A percentile compares a stretch with the other conserved stretches of the same genome.
Conservation (phyloP, 2,113 vertebrate genomes). For the Serilophus lunatus region DNA sequence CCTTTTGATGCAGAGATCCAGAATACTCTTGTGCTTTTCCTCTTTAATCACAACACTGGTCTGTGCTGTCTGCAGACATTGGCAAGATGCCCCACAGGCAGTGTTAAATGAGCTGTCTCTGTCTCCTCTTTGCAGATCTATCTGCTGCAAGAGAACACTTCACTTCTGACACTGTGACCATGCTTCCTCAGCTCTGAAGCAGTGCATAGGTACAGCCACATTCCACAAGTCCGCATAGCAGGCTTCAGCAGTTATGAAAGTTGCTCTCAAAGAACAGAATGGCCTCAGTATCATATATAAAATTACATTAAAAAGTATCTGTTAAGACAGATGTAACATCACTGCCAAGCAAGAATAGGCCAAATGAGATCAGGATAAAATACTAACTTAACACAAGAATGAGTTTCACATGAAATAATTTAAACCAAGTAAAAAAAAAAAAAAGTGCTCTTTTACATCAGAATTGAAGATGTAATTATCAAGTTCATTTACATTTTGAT, state of each 20-base stretch:
- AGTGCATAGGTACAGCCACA: background rate
- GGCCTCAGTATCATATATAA: background rate
- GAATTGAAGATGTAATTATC: background rate
- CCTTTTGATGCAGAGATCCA: background rate
- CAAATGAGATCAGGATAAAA: background rate
- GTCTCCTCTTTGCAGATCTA: background rate
- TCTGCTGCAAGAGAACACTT: background rate
- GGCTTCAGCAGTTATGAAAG: background rate
- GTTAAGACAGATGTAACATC: background rate
- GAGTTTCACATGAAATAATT: background rate
- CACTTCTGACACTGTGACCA: background rate
- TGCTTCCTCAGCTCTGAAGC: background rate
- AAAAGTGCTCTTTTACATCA: background rate
- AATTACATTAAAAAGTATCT: background rate
- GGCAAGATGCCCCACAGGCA: background rate
- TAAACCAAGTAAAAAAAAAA: background rate
- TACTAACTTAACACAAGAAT: background rate
- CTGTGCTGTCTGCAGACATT: background rate
- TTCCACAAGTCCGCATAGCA: background rate
- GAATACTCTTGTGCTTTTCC: background rate
- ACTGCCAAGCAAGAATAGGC: background rate
- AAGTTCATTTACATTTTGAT: background rate
- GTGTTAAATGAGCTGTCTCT: background rate
- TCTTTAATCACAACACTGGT: background rate
- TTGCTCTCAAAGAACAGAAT: background rate